These are phyloP conservation scores for Eretmocerus hayati DNA, from an alignment of 2,888 invertebrate genomes.

Conservation along the genomic window DNA sequence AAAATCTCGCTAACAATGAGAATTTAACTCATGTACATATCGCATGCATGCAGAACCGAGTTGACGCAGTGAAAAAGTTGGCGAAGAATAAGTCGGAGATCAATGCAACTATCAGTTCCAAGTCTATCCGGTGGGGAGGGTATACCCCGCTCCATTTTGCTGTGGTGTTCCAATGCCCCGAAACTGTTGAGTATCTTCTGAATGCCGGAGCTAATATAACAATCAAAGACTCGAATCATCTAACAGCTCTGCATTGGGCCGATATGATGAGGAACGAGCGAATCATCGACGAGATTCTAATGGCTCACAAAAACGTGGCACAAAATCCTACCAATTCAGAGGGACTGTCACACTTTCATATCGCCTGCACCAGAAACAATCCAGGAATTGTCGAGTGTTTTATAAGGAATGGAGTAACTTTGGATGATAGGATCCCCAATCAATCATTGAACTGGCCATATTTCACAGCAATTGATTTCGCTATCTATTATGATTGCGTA, in stretches of 20 bases:
- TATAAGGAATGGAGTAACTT: neutral
- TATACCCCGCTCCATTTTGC: constrained; percentile 9
- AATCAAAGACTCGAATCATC: neutral
- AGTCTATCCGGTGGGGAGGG: neutral
- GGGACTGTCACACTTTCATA: neutral
- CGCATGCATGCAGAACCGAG: too few species aligned
- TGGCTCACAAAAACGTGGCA: too few species aligned
- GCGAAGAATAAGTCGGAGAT: neutral
- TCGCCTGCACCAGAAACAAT: neutral
- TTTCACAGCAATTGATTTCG: neutral
- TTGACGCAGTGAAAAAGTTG: too few species aligned
- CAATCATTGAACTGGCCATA: too few species aligned
- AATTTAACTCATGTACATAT: constrained; percentile 1
- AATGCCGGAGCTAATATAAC: neutral
- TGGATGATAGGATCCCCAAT: neutral
- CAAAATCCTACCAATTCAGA: neutral
- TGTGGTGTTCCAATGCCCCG: neutral
- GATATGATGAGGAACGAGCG: too few species aligned
- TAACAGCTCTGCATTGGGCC: neutral
- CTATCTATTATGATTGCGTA: neutral
- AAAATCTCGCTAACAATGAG: too few species aligned
- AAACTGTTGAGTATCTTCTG: neutral
- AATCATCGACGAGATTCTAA: too few species aligned
- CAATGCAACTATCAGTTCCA: neutral
- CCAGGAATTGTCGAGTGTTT: neutral